Percentiles rank a stretch among this genome's conserved stretches.
Conservation (phyloP, 2,797 vertebrate species). For the Neomorphus geoffroyi region DNA sequence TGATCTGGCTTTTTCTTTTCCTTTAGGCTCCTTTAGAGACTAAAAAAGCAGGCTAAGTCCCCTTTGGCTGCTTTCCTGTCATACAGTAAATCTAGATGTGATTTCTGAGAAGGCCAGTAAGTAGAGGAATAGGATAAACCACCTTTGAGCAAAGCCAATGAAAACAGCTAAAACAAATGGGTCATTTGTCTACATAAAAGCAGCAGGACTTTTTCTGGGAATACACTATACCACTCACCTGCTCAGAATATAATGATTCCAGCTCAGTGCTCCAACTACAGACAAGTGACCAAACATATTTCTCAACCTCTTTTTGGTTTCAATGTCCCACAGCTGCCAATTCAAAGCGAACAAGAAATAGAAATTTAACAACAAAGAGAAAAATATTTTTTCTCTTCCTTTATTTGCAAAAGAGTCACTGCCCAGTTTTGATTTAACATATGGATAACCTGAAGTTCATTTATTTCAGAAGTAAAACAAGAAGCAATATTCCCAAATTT, state of each 20-base stretch:
- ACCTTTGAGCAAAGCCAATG: neutral
- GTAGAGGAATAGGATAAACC: neutral
- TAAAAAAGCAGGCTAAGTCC: neutral
- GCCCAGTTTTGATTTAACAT: neutral
- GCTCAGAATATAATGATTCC: constrained; percentile 83
- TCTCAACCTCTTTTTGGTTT: constrained; percentile 72
- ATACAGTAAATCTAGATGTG: neutral
- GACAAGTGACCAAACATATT: constrained; percentile 75
- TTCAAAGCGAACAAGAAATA: neutral
- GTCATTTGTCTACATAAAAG: neutral
- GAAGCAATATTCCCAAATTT: neutral
- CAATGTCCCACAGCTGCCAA: constrained; percentile 82
- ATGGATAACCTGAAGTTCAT: neutral
- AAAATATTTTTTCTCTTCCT: neutral
- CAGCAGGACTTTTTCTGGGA: neutral
- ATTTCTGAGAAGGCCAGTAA: neutral
- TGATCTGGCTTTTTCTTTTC: neutral
- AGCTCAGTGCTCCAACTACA: constrained; percentile 79
- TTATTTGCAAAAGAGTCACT: neutral
- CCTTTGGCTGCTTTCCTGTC: neutral
- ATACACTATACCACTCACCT: constrained; percentile 65
- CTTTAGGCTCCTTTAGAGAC: too few species aligned
- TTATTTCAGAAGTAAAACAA: neutral
- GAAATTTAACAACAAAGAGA: neutral
- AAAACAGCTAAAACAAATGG: neutral